phyloP scores from a whole-genome alignment of 2,113 vertebrate species.

The Microtus ochrogaster region DNA sequence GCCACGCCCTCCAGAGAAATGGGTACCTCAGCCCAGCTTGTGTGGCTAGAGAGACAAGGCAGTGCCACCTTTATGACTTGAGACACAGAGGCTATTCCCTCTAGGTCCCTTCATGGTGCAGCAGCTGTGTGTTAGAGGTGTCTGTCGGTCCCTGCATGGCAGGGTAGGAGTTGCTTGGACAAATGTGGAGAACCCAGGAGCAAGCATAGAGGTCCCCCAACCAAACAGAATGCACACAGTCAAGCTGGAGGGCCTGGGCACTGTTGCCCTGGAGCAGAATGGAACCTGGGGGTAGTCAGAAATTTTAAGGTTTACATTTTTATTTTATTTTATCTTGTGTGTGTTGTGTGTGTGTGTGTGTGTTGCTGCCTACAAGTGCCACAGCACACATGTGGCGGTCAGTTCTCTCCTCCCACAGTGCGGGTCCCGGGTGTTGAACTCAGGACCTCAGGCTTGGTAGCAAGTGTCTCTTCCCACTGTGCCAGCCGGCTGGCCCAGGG shows the following conservation, averaged over 20 bases:
- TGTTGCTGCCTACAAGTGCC: too few species aligned
- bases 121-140: fast-evolving
- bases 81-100: not conserved
- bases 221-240: fast-evolving
- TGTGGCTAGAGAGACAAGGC: not conserved
- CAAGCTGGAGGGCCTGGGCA: not conserved
- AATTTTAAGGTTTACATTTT: not conserved
- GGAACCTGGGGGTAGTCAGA: not conserved
- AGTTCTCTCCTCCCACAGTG: not conserved
- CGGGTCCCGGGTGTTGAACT: not conserved
- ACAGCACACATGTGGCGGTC: not conserved
- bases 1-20: not conserved
- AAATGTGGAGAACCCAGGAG: not conserved
- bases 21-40: not conserved
- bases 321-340: not conserved
- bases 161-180: not conserved
- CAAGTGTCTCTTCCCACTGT: not conserved
- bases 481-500: not conserved
- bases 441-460: not conserved
- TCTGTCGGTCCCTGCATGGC: too few species aligned
- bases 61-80: not conserved
- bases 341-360: too few species aligned
- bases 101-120: not conserved
- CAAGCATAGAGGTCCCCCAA: not conserved
- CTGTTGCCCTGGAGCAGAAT: fast-evolving